phyloP scores from a whole-genome alignment of 2,888 invertebrate species.

The Limnephilus rhombicus region DNA sequence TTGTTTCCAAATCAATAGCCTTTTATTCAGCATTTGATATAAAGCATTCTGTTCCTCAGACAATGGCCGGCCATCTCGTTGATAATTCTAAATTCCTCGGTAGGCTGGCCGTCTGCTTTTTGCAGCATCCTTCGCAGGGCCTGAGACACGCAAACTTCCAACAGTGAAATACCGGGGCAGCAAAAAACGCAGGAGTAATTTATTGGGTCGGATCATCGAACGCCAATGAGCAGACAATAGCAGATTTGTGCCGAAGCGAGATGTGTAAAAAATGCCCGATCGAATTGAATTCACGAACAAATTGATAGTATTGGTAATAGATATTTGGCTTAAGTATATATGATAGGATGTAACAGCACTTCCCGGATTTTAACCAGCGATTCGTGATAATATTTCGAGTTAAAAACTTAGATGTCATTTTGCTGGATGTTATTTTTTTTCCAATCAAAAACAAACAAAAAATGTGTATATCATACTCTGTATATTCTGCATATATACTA shows the following conservation, averaged over 20 bases:
- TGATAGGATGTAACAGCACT: no score
- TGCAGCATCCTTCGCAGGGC: background rate
- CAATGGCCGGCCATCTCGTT: background rate
- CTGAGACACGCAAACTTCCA: slow-evolving; percentile 17
- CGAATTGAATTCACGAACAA: background rate
- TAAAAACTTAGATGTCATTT: no score
- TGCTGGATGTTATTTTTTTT: no score
- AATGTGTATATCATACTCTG: no score
- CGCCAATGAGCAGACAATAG: background rate
- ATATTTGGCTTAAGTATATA: background rate
- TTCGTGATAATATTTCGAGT: no score
- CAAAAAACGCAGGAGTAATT: slow-evolving; percentile 32
- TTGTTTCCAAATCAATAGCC: background rate
- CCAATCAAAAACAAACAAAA: no score
- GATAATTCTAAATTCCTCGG: slow-evolving; percentile 11
- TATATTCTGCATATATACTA: no score
- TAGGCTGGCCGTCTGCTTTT: slow-evolving; percentile 6
- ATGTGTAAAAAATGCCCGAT: background rate
- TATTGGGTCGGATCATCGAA: slow-evolving; percentile 19
- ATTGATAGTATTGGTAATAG: background rate
- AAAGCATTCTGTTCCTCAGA: background rate
- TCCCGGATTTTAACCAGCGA: no score
- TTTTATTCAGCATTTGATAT: background rate
- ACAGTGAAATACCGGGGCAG: slow-evolving; percentile 7
- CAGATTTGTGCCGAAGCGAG: background rate